Percentiles rank a stretch among this genome's conserved stretches.
phyloP scores from a whole-genome alignment of 2,888 invertebrate species.

The Acronicta aceris region DNA sequence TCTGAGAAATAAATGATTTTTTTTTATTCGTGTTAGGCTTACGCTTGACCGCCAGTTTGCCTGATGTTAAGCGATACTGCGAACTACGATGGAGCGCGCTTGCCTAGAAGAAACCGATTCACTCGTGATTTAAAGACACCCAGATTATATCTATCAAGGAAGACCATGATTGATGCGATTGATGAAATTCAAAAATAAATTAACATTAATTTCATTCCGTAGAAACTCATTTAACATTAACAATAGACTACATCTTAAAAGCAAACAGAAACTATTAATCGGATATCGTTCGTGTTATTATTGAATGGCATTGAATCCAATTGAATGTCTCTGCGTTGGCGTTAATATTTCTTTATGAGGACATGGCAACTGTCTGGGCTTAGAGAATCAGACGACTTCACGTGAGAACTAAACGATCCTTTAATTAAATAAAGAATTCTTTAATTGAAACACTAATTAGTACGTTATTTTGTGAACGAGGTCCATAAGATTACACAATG shows the following conservation, averaged over 20 bases:
- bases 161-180: slow-evolving; percentile 11
- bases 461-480: slow-evolving; percentile 1
- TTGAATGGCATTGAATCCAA: slow-evolving; percentile 21
- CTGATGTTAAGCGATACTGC: no score
- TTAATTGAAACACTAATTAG: slow-evolving; percentile 24
- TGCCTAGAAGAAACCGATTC: no score
- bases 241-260: slow-evolving; percentile 6
- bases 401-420: slow-evolving; percentile 10
- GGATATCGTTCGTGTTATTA: slow-evolving; percentile 14
- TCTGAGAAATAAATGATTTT: background rate
- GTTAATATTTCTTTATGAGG: slow-evolving; percentile 9
- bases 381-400: background rate
- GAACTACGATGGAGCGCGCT: no score
- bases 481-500: background rate
- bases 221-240: slow-evolving; percentile 22
- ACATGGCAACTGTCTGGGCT: slow-evolving; percentile 2
- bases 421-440: slow-evolving; percentile 3
- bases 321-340: slow-evolving; percentile 27
- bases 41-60: no score
- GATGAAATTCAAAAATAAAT: slow-evolving; percentile 16
- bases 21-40: no score
- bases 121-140: no score
- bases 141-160: no score
- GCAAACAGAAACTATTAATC: slow-evolving; percentile 14
- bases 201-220: slow-evolving; percentile 13